These are phyloP conservation scores for Tretioscincus oriximinensis DNA, from an alignment of 2,113 vertebrate species.

Conservation along the genomic window DNA sequence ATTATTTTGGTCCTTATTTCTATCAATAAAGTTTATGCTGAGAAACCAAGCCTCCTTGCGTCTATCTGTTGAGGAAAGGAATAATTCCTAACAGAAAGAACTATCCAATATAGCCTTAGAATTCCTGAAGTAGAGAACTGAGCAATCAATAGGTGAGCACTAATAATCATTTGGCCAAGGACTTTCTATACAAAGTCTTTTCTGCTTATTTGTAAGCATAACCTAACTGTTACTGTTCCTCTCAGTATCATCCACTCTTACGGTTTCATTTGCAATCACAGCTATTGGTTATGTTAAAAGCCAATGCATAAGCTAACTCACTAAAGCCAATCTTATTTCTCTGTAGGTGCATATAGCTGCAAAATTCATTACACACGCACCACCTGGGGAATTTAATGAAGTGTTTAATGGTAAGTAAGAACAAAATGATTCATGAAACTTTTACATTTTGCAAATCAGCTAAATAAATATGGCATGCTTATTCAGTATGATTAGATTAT, in stretches of 20 bases:
- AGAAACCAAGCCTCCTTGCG: too few species aligned
- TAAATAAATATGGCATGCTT: accelerated
- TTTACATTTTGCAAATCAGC: background rate
- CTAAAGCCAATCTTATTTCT: slow-evolving; percentile 28
- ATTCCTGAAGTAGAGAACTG: too few species aligned
- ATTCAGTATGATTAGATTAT: background rate
- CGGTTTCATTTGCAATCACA: background rate
- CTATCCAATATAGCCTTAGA: too few species aligned
- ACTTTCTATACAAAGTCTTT: background rate
- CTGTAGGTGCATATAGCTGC: slow-evolving; percentile 88
- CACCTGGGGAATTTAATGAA: slow-evolving; percentile 96
- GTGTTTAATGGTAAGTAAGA: slow-evolving; percentile 90
- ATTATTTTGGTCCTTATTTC: too few species aligned
- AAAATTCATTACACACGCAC: slow-evolving; percentile 92
- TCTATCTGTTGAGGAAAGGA: too few species aligned
- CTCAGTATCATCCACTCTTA: background rate
- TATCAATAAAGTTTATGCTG: too few species aligned
- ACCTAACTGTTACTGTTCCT: background rate
- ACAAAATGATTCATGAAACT: background rate
- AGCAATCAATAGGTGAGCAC: background rate
- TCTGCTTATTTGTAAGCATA: background rate
- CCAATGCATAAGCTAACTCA: background rate
- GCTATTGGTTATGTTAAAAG: background rate
- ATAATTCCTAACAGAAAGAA: too few species aligned
- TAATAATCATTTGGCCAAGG: background rate